phyloP scores from a whole-genome alignment of 2,113 vertebrate genomes.

The Centropristis striata region DNA sequence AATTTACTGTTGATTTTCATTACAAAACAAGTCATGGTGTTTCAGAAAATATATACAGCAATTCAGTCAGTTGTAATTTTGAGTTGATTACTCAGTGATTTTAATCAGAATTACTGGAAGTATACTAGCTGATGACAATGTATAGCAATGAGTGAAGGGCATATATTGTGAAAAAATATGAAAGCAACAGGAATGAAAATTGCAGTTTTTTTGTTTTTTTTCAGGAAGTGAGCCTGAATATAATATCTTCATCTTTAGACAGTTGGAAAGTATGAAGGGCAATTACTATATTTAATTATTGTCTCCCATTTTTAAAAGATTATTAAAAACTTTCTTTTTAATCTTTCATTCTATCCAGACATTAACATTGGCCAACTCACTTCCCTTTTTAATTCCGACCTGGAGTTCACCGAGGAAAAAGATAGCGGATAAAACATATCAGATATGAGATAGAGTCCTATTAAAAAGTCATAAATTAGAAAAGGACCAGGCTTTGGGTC shows the following conservation, averaged over 20 bases:
- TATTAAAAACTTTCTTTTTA: background rate
- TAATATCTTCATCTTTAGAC: background rate
- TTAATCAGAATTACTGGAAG: background rate
- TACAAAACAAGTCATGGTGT: too few relatives aligned
- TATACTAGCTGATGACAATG: too few relatives aligned
- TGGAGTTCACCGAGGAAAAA: background rate
- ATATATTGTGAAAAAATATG: too few relatives aligned
- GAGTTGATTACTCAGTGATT: background rate
- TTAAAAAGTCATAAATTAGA: background rate
- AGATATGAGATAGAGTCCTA: background rate
- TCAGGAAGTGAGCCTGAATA: background rate
- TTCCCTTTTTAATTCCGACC: background rate
- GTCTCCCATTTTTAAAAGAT: background rate
- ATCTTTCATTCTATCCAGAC: background rate
- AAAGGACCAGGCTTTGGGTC: background rate
- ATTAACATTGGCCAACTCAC: background rate
- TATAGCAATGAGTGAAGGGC: too few relatives aligned
- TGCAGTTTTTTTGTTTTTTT: background rate
- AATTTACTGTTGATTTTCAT: background rate
- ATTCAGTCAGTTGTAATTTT: background rate
- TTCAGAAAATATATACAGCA: too few relatives aligned
- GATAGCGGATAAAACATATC: background rate
- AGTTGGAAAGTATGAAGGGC: background rate
- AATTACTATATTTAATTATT: background rate
- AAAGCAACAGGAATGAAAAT: background rate